Percentiles rank a stretch among this genome's conserved stretches.
phyloP scores from a whole-genome alignment of 2,113 vertebrate genomes.

The Lophura nycthemera region DNA sequence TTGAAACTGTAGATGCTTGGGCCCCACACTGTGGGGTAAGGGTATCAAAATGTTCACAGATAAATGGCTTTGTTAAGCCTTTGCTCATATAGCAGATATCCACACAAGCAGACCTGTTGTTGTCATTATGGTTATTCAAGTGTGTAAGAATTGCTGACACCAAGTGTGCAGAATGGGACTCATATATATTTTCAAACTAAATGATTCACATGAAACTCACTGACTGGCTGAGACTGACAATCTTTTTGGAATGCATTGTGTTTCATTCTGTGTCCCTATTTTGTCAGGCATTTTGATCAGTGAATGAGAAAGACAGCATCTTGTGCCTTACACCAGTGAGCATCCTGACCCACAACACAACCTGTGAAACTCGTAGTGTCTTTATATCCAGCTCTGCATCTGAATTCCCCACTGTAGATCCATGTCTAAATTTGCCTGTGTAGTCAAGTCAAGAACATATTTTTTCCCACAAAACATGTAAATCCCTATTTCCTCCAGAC shows the following conservation, averaged over 20 bases:
- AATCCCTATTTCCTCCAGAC: background rate
- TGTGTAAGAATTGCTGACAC: background rate
- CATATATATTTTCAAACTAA: background rate
- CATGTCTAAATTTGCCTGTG: background rate
- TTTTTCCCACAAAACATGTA: background rate
- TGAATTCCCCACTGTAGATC: background rate
- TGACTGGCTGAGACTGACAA: background rate
- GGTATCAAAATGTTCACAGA: conserved; percentile 14
- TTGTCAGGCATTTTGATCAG: background rate
- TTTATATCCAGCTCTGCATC: background rate
- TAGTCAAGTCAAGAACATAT: background rate
- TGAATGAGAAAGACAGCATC: background rate
- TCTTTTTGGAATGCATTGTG: background rate
- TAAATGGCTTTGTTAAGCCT: conserved; percentile 49
- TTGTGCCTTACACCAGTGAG: background rate
- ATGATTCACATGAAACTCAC: background rate
- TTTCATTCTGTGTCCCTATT: background rate
- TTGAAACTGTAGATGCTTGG: background rate
- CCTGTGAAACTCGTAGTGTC: background rate
- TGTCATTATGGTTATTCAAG: background rate
- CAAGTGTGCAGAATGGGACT: background rate
- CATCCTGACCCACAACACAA: background rate
- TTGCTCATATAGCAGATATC: background rate
- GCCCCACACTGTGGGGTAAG: background rate
- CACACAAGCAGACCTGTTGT: background rate